phyloP scores from a whole-genome alignment of 2,888 invertebrate species.

The Parasteatoda lunata region DNA sequence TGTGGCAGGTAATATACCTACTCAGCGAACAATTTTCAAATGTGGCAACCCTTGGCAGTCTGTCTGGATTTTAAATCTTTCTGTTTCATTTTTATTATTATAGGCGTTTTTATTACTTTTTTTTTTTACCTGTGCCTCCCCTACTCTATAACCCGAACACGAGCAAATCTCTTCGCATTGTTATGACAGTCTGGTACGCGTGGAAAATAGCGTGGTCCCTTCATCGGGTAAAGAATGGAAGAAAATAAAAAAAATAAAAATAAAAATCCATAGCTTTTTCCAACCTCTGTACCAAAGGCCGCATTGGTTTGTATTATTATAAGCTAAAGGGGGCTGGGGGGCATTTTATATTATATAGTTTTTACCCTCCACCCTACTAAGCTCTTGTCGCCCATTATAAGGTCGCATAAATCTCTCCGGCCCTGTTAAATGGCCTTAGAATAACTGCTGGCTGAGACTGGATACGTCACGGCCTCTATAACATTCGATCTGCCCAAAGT shows the following conservation, averaged over 20 bases:
- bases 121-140: slow-evolving; percentile 5
- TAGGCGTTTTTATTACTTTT: slow-evolving; percentile 11
- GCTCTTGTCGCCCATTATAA: slow-evolving; percentile 33
- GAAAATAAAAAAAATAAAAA: slow-evolving; percentile 19
- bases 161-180: slow-evolving; percentile 64
- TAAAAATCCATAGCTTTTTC: slow-evolving; percentile 18
- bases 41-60: slow-evolving; percentile 41
- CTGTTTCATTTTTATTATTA: slow-evolving; percentile 51
- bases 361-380: slow-evolving; percentile 20
- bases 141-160: slow-evolving; percentile 28
- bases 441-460: slow-evolving; percentile 57
- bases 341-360: slow-evolving; percentile 41
- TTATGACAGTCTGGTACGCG: slow-evolving; percentile 63
- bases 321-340: slow-evolving; percentile 12
- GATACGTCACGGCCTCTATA: slow-evolving; percentile 58
- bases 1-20: slow-evolving; percentile 8
- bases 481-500: slow-evolving; percentile 47
- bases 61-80: slow-evolving; percentile 50
- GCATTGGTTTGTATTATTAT: slow-evolving; percentile 62
- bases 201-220: slow-evolving; percentile 57
- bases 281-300: slow-evolving; percentile 20
- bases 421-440: slow-evolving; percentile 62
- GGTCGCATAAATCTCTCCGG: slow-evolving; percentile 41
- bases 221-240: background rate
- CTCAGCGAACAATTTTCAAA: background rate